These are phyloP conservation scores for Apogon hyalosoma DNA, from an alignment of 2,797 vertebrate species.

Conservation along the genomic window DNA sequence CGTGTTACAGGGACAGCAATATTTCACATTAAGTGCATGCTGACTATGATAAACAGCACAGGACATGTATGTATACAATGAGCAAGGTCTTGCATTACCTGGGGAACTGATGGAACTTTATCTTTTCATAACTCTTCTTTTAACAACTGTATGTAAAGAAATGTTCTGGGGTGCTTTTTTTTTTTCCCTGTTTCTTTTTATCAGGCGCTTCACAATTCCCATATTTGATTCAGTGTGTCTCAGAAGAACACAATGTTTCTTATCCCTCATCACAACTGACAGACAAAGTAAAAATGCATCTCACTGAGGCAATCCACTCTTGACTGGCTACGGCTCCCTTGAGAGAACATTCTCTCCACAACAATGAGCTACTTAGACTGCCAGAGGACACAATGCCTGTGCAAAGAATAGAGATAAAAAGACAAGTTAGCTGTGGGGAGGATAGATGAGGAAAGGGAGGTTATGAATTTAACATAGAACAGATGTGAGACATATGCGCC, in stretches of 20 bases:
- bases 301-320: constrained; percentile 68
- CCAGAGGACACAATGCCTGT: constrained; percentile 73
- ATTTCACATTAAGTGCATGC: constrained; percentile 42
- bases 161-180: too few species aligned
- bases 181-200: neutral
- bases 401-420: constrained; percentile 71
- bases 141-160: constrained; percentile 37
- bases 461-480: constrained; percentile 55
- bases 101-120: constrained; percentile 43
- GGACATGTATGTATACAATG: constrained; percentile 23
- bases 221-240: constrained; percentile 62
- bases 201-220: constrained; percentile 48
- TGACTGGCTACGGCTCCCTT: constrained; percentile 67
- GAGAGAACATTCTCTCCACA: constrained; percentile 66
- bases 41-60: constrained; percentile 60
- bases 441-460: constrained; percentile 36
- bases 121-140: constrained; percentile 40
- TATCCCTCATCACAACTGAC: constrained; percentile 67
- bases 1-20: constrained; percentile 29
- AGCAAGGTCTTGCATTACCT: constrained; percentile 45
- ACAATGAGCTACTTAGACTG: constrained; percentile 79
- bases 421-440: constrained; percentile 54
- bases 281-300: constrained; percentile 71
- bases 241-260: constrained; percentile 62
- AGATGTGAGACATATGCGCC: constrained; percentile 52